These are phyloP conservation scores for Parthenolecanium corni DNA, from an alignment of 2,888 invertebrate genomes.

Conservation along the genomic window DNA sequence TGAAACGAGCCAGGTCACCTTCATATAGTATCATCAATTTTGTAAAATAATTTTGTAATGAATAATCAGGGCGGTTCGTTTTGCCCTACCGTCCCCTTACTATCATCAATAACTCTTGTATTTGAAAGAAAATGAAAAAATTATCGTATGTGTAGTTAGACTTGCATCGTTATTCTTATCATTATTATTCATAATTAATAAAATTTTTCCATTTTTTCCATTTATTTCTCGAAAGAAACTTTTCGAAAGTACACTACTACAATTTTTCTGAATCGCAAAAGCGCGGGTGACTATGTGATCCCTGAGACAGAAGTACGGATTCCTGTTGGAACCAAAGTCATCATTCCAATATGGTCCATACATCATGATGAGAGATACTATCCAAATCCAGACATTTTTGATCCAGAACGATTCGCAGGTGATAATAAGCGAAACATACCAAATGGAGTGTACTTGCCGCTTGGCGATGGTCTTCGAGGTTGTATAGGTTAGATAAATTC, in stretches of 20 bases:
- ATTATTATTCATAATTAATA: conserved; percentile 9
- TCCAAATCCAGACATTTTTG: conserved; percentile 49
- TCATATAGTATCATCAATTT: too few relatives aligned
- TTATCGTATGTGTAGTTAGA: too few relatives aligned
- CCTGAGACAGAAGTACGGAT: conserved; percentile 32
- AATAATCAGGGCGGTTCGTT: too few relatives aligned
- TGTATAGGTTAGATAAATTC: conserved; percentile 50
- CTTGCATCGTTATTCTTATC: too few relatives aligned
- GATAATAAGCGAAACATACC: conserved; percentile 45
- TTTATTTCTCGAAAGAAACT: too few relatives aligned
- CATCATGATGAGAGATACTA: conserved; percentile 50
- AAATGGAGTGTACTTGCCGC: conserved; percentile 46
- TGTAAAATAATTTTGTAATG: too few relatives aligned
- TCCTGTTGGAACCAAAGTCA: conserved; percentile 38
- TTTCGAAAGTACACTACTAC: conserved; percentile 30
- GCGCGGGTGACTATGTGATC: conserved; percentile 36
- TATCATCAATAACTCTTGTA: too few relatives aligned
- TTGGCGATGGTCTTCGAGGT: conserved; percentile 48
- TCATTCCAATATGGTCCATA: conserved; percentile 47
- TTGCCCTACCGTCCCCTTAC: too few relatives aligned
- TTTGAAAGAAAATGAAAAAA: too few relatives aligned
- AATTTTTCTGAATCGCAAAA: conserved; percentile 37
- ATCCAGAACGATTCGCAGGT: conserved; percentile 48
- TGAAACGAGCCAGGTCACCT: too few relatives aligned
- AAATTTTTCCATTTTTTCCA: too few relatives aligned